phyloP scores from a whole-genome alignment of 1,140 invertebrate genomes.

The Trachymyrmex septentrionalis region DNA sequence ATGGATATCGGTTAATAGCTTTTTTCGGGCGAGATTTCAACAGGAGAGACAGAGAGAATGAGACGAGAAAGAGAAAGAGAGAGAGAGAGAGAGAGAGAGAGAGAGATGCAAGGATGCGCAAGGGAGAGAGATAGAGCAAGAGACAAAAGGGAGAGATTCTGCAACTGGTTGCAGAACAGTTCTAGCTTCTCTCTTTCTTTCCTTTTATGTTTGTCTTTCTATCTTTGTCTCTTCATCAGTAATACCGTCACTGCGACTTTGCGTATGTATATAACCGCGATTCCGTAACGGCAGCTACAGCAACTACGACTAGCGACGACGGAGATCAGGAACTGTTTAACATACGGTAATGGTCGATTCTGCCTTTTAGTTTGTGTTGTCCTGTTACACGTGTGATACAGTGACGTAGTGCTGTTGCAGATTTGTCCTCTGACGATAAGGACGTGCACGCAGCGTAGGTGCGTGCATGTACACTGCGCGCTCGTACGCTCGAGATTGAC shows the following conservation, averaged over 20 bases:
- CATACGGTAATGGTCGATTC: conserved; percentile 69
- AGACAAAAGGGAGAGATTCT: conserved; percentile 6
- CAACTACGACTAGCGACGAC: conserved; percentile 44
- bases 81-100: conserved; percentile 10
- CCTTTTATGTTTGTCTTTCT: neutral
- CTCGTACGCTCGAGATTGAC: conserved; percentile 14
- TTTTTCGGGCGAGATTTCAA: conserved; percentile 75
- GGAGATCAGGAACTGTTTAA: conserved; percentile 68
- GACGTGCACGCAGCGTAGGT: conserved; percentile 45
- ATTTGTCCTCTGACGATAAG: conserved; percentile 62
- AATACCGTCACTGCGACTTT: neutral
- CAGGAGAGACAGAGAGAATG: conserved; percentile 26
- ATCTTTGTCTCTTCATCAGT: neutral
- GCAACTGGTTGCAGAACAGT: conserved; percentile 58
- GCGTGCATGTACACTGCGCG: conserved; percentile 11
- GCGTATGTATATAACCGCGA: conserved; percentile 45
- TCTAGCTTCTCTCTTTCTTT: neutral
- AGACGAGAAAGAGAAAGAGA: conserved; percentile 3
- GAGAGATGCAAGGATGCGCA: neutral
- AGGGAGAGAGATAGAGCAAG: neutral
- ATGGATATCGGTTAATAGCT: conserved; percentile 85
- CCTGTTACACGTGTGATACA: conserved; percentile 53
- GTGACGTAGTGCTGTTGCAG: conserved; percentile 54
- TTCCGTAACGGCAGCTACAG: conserved; percentile 37
- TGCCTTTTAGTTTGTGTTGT: conserved; percentile 47